A percentile compares a stretch with the other conserved stretches of the same genome.
phyloP scores from a whole-genome alignment of 2,113 vertebrate genomes.

The Forbesichthys agassizii region DNA sequence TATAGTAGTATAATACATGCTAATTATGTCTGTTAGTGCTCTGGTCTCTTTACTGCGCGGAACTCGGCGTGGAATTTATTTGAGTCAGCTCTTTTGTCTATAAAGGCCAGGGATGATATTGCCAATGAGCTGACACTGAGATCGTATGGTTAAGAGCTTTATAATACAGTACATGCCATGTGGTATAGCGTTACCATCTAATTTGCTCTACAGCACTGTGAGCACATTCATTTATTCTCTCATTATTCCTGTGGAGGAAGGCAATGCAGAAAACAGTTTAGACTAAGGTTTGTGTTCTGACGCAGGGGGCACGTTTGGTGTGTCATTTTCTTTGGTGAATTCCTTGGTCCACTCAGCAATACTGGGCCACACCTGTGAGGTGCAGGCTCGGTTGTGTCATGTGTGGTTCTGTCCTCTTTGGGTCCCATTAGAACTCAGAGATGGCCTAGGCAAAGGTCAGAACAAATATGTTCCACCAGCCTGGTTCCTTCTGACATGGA shows the following conservation, averaged over 20 bases:
- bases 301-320: neutral
- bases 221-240: too few species aligned
- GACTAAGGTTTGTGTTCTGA: neutral
- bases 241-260: too few species aligned
- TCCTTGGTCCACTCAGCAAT: conserved; percentile 4
- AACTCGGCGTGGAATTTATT: neutral
- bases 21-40: neutral
- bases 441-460: conserved; percentile 44
- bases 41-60: neutral
- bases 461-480: conserved; percentile 31
- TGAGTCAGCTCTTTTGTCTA: neutral
- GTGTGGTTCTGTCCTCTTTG: conserved; percentile 41
- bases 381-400: neutral
- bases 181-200: neutral
- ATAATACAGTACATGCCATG: neutral
- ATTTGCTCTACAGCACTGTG: too few species aligned
- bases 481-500: conserved; percentile 55
- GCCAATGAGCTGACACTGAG: neutral
- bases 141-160: neutral
- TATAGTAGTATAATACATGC: neutral
- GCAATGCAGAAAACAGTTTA: neutral
- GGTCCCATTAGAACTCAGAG: conserved; percentile 55
- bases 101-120: neutral
- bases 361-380: conserved; percentile 15
- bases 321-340: too few species aligned